These are phyloP conservation scores for Trematomus bernacchii DNA, from an alignment of 2,797 vertebrate species.

Conservation along the genomic window DNA sequence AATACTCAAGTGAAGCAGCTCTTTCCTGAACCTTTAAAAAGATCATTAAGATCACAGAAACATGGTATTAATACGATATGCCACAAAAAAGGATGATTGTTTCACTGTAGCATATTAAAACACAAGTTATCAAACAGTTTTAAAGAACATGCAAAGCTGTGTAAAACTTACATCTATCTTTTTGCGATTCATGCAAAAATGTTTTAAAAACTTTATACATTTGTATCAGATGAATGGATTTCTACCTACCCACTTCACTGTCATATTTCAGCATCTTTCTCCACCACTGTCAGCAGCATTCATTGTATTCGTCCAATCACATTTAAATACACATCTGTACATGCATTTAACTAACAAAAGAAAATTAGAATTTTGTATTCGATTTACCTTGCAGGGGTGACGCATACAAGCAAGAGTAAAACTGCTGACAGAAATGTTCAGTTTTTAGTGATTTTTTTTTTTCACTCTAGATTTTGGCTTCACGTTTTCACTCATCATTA, in stretches of 20 bases:
- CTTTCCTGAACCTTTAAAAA: conserved; percentile 75
- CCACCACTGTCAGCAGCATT: not conserved
- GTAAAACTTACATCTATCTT: not conserved
- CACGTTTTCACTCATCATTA: not conserved
- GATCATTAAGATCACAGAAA: not conserved
- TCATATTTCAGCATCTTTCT: not conserved
- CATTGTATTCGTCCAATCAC: not conserved
- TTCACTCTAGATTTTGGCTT: not conserved
- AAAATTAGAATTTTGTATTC: conserved; percentile 7
- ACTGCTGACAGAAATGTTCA: not conserved
- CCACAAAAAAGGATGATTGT: not conserved
- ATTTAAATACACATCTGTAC: not conserved
- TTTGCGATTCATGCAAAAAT: not conserved
- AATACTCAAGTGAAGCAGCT: conserved; percentile 73
- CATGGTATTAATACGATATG: not conserved
- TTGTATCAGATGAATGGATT: not conserved
- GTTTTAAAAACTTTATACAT: not conserved
- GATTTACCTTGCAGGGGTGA: conserved; percentile 26
- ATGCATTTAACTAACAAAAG: not conserved
- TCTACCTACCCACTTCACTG: not conserved
- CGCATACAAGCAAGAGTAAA: not conserved
- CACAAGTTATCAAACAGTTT: not conserved
- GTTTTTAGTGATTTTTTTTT: not conserved
- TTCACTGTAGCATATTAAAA: conserved; percentile 9
- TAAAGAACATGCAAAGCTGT: not conserved